phyloP scores from a whole-genome alignment of 2,888 invertebrate genomes.

The Orchesella flavescens region DNA sequence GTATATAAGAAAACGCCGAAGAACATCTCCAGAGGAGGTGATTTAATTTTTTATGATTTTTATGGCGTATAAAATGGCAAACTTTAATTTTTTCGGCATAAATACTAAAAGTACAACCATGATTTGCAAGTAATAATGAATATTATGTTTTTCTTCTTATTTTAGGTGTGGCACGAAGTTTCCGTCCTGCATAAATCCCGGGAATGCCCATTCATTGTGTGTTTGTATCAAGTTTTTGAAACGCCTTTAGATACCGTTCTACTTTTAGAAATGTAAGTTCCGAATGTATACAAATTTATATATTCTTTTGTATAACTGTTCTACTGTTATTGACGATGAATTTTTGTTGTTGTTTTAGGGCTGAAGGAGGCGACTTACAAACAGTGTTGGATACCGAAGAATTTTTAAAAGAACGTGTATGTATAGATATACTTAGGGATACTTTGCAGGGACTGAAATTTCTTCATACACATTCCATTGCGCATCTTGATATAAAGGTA shows the following conservation, averaged over 20 bases:
- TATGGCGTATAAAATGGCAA: too few relatives aligned
- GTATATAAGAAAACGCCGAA: slow-evolving; percentile 92
- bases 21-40: slow-evolving; percentile 76
- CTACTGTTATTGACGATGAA: too few relatives aligned
- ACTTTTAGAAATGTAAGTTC: slow-evolving; percentile 87
- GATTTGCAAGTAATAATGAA: too few relatives aligned
- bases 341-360: slow-evolving; percentile 77
- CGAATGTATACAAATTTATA: too few relatives aligned
- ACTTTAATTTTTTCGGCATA: slow-evolving; percentile 7
- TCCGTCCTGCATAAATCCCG: slow-evolving; percentile 91
- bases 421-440: slow-evolving; percentile 89
- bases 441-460: slow-evolving; percentile 92
- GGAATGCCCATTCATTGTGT: slow-evolving; percentile 88
- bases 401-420: slow-evolving; percentile 85
- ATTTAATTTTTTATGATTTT: background rate
- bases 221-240: slow-evolving; percentile 90
- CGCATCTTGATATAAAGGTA: slow-evolving; percentile 92
- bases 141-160: slow-evolving; percentile 75
- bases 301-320: too few relatives aligned
- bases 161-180: slow-evolving; percentile 95
- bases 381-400: slow-evolving; percentile 90
- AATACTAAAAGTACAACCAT: too few relatives aligned
- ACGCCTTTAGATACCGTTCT: slow-evolving; percentile 83
- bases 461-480: slow-evolving; percentile 92
- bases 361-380: slow-evolving; percentile 96